A percentile compares a stretch with the other conserved stretches of the same genome.
phyloP scores from a whole-genome alignment of 2,888 invertebrate genomes.

The Beris morrisii region DNA sequence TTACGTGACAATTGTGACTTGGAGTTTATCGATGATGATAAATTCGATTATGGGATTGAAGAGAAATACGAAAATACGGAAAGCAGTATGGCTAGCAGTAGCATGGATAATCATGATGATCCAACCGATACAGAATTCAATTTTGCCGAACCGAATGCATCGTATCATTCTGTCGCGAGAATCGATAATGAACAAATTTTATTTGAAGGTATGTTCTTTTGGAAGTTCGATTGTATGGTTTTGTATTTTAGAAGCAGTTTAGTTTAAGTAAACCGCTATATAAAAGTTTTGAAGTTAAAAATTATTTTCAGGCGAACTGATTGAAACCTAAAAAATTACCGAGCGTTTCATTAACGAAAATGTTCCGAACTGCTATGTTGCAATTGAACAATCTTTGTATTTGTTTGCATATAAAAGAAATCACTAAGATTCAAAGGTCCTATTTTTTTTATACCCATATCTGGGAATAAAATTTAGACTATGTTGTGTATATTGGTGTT shows the following conservation, averaged over 20 bases:
- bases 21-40: slow-evolving; percentile 38
- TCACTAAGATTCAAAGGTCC: no score
- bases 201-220: slow-evolving; percentile 49
- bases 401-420: no score
- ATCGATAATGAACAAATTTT: slow-evolving; percentile 51
- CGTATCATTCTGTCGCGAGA: slow-evolving; percentile 32
- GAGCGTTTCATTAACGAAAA: no score
- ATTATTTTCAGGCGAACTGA: no score
- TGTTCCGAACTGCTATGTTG: no score
- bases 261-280: neutral
- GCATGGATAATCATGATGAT: slow-evolving; percentile 5
- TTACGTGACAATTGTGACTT: slow-evolving; percentile 34
- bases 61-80: slow-evolving; percentile 29
- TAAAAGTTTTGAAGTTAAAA: no score
- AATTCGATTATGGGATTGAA: slow-evolving; percentile 26
- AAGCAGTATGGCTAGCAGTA: neutral
- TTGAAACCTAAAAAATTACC: no score
- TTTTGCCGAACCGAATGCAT: slow-evolving; percentile 34
- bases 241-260: neutral
- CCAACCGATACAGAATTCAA: slow-evolving; percentile 20
- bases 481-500: no score
- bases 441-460: no score
- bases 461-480: no score
- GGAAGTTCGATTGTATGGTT: neutral
- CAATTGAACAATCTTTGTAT: no score